These are phyloP conservation scores for Phoebastria nigripes DNA, from an alignment of 2,797 vertebrate genomes.

Conservation along the genomic window DNA sequence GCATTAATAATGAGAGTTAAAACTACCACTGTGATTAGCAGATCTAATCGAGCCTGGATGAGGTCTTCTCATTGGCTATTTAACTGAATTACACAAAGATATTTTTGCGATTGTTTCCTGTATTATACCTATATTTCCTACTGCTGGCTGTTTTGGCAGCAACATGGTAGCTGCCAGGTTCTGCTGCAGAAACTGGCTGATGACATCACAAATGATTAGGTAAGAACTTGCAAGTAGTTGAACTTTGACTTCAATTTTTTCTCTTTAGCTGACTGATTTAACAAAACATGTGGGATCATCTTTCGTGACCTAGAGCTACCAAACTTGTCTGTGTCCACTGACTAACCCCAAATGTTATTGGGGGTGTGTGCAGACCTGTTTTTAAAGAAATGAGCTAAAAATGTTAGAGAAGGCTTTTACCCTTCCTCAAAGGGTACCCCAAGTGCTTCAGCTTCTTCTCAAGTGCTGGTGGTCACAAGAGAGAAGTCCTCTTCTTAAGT, in stretches of 20 bases:
- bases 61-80: background rate
- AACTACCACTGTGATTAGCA: background rate
- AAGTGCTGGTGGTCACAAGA: background rate
- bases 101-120: conserved; percentile 10
- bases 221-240: background rate
- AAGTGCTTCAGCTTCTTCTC: background rate
- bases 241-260: background rate
- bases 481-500: background rate
- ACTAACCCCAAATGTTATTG: background rate
- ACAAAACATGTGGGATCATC: background rate
- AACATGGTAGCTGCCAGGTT: background rate
- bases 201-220: background rate
- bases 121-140: background rate
- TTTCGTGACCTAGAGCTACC: background rate
- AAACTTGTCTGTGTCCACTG: background rate
- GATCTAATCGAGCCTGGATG: conserved; percentile 7
- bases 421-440: background rate
- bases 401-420: background rate
- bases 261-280: background rate
- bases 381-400: background rate
- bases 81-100: conserved; percentile 16
- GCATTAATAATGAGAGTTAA: background rate
- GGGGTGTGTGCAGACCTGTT: background rate
- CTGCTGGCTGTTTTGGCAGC: background rate
- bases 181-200: background rate